Conservation (phyloP, 2,113 vertebrate genomes). For the Clinocottus analis region DNA sequence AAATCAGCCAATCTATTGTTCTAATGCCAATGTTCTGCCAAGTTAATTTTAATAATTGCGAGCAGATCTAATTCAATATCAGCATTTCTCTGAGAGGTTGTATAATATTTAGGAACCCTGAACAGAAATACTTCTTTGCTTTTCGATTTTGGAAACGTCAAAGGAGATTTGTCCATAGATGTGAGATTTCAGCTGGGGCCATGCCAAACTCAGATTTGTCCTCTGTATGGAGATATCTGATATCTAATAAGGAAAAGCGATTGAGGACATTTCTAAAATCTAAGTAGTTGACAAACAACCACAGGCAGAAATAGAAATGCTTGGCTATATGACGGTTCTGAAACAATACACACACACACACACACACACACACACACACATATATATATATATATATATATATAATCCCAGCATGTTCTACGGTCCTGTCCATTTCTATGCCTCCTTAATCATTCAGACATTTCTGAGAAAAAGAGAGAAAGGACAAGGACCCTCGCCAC, state of each 20-base stretch:
- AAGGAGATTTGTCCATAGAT: conserved; percentile 6
- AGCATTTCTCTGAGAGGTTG: not conserved
- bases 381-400: no score
- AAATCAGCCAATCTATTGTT: not conserved
- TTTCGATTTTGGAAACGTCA: conserved; percentile 15
- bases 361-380: no score
- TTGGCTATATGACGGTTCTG: conserved; percentile 30
- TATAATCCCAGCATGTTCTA: conserved; percentile 28
- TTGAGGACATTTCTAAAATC: conserved; percentile 43
- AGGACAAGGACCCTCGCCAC: not conserved
- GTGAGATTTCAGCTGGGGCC: not conserved
- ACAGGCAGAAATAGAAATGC: conserved; percentile 29
- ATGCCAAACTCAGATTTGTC: conserved; percentile 7
- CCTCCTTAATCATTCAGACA: conserved; percentile 37
- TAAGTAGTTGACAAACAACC: conserved; percentile 46
- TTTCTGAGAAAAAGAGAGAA: conserved; percentile 15
- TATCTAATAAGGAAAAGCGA: conserved; percentile 32
- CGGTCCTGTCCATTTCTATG: conserved; percentile 18
- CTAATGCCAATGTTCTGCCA: not conserved
- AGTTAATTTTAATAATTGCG: not conserved
- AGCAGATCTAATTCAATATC: not conserved
- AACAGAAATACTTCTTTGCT: not conserved
- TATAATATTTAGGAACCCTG: not conserved
- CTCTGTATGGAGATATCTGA: conserved; percentile 25
- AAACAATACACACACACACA: conserved; percentile 67